A percentile compares a stretch with the other conserved stretches of the same genome.
phyloP scores from a whole-genome alignment of 1,140 invertebrate species.

The Planococcus citri region DNA sequence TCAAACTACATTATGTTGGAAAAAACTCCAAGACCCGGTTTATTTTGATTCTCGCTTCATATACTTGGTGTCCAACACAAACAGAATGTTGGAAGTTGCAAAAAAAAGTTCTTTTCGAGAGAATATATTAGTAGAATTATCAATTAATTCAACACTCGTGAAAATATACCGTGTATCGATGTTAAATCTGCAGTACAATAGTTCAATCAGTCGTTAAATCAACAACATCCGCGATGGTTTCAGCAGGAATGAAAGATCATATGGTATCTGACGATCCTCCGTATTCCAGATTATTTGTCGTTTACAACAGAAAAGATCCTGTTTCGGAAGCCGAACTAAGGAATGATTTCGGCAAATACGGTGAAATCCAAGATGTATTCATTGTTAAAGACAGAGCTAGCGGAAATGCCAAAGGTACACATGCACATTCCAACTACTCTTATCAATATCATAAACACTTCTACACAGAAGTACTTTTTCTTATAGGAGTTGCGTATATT shows the following conservation, averaged over 20 bases:
- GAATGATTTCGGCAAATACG: slow-evolving; percentile 64
- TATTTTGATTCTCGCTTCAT: too few species aligned
- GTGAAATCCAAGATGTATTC: slow-evolving; percentile 76
- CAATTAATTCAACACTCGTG: too few species aligned
- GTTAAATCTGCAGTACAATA: too few species aligned
- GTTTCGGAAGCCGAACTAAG: slow-evolving; percentile 67
- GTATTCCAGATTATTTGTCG: slow-evolving; percentile 75
- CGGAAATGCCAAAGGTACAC: slow-evolving; percentile 71
- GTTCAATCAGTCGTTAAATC: too few species aligned
- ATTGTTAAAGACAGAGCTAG: slow-evolving; percentile 72
- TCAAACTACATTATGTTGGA: too few species aligned
- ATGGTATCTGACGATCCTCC: slow-evolving; percentile 49
- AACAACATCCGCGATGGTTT: background rate
- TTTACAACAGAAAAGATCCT: slow-evolving; percentile 56
- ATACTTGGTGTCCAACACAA: too few species aligned
- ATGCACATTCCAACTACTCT: background rate
- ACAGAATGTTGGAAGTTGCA: too few species aligned
- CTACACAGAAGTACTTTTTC: background rate
- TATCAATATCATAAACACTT: background rate
- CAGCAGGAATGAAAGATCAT: background rate
- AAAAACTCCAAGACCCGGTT: too few species aligned
- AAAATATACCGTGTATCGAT: too few species aligned
- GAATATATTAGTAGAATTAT: too few species aligned
- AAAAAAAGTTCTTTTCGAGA: too few species aligned
- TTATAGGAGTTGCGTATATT: slow-evolving; percentile 57